Evolutionary conservation across 2,888 invertebrate species (phyloP).

Genomic region (Oligia latruncula): DNA sequence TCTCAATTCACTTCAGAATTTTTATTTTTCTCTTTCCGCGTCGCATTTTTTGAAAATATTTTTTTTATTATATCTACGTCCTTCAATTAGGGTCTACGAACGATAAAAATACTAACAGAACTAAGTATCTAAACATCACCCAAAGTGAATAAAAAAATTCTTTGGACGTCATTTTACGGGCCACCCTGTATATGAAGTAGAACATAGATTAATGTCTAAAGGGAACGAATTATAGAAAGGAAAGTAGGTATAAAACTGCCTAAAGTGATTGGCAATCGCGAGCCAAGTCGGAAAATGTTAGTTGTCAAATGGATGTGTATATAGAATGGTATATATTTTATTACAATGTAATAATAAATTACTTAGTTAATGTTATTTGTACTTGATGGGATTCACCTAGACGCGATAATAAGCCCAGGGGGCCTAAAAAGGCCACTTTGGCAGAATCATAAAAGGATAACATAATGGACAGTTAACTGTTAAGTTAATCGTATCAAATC

Average conservation of each 20-base stretch:
- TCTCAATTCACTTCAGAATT: not conserved
- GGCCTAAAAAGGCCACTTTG: too few species aligned
- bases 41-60: too few species aligned
- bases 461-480: too few species aligned
- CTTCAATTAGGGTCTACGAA: not conserved
- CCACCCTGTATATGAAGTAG: not conserved
- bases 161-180: not conserved
- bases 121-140: not conserved
- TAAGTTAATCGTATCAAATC: too few species aligned
- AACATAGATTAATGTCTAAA: slow-evolving; percentile 49
- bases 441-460: too few species aligned
- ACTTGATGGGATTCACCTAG: not conserved
- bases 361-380: not conserved
- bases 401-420: not conserved
- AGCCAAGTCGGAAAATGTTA: slow-evolving; percentile 40
- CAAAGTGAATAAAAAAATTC: not conserved
- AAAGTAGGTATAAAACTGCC: slow-evolving; percentile 7
- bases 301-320: slow-evolving; percentile 36
- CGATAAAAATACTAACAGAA: not conserved
- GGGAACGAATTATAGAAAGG: slow-evolving; percentile 49
- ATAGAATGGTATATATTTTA: slow-evolving; percentile 53
- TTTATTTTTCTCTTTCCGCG: not conserved
- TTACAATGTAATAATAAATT: slow-evolving; percentile 32
- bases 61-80: too few species aligned
- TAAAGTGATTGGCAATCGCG: slow-evolving; percentile 12